Evolutionary conservation across 2,797 vertebrate genomes (phyloP).

Genomic region (Lepidocolaptes lacrymiger): DNA sequence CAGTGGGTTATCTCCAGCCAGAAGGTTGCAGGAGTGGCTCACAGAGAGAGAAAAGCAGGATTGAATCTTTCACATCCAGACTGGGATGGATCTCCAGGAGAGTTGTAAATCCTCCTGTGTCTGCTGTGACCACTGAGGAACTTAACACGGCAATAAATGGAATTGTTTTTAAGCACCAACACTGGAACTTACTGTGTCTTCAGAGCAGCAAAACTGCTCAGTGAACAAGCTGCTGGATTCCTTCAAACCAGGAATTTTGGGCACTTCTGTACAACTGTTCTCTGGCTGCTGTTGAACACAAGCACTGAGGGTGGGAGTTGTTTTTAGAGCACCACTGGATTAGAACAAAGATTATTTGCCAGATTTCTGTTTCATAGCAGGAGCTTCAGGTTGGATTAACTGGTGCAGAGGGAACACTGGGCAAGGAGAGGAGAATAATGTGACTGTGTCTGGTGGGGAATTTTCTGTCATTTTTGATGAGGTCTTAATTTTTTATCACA

Average conservation of each 20-base stretch:
- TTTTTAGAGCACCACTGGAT: conserved; percentile 5
- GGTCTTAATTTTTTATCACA: background rate
- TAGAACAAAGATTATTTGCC: background rate
- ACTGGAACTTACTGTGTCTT: background rate
- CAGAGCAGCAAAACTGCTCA: background rate
- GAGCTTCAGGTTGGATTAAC: background rate
- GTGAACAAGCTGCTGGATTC: background rate
- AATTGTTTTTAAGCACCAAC: background rate
- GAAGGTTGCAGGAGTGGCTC: background rate
- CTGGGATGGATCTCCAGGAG: background rate
- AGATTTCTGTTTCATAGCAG: conserved; percentile 9
- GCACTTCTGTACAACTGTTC: background rate
- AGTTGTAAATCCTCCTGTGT: background rate
- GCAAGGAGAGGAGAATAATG: background rate
- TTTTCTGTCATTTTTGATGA: background rate
- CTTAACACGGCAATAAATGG: conserved; percentile 14
- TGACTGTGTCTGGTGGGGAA: background rate
- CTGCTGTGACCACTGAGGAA: background rate
- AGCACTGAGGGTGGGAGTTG: background rate
- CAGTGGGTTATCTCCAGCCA: background rate
- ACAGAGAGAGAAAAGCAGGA: background rate
- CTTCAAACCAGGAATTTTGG: background rate
- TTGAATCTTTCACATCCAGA: background rate
- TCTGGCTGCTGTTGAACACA: background rate
- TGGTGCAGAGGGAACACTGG: background rate